A percentile compares a stretch with the other conserved stretches of the same genome.
Conservation (phyloP, 2,797 vertebrate genomes). For the Pangasius macronema region DNA sequence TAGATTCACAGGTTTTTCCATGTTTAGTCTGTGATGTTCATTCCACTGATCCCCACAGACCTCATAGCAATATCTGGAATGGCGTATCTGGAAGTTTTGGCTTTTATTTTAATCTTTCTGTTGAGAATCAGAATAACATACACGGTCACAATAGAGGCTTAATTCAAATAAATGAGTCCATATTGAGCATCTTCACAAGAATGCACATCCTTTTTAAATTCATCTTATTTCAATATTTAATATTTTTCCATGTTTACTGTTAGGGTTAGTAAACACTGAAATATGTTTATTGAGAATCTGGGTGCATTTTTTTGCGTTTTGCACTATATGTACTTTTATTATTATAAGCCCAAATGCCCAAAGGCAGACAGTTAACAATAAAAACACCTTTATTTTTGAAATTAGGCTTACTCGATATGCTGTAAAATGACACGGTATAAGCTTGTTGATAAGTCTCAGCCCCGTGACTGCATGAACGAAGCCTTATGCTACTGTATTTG, state of each 20-base stretch:
- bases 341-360: not conserved
- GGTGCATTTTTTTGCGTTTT: not conserved
- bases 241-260: not conserved
- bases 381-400: not conserved
- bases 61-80: constrained; percentile 18
- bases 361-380: not conserved
- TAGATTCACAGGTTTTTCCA: constrained; percentile 52
- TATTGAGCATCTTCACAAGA: not conserved
- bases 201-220: not conserved
- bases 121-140: not conserved
- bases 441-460: not conserved
- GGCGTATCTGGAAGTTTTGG: not conserved
- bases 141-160: not conserved
- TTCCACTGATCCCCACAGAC: not conserved
- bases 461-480: too few species aligned
- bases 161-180: not conserved
- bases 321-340: not conserved
- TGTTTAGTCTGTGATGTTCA: constrained; percentile 56
- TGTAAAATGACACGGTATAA: not conserved
- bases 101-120: not conserved
- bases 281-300: not conserved
- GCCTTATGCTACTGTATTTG: constrained; percentile 27
- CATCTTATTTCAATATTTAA: not conserved
- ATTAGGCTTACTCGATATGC: not conserved
- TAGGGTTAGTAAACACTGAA: not conserved